phyloP scores from a whole-genome alignment of 1,140 invertebrate genomes.

The Bombus confusus region DNA sequence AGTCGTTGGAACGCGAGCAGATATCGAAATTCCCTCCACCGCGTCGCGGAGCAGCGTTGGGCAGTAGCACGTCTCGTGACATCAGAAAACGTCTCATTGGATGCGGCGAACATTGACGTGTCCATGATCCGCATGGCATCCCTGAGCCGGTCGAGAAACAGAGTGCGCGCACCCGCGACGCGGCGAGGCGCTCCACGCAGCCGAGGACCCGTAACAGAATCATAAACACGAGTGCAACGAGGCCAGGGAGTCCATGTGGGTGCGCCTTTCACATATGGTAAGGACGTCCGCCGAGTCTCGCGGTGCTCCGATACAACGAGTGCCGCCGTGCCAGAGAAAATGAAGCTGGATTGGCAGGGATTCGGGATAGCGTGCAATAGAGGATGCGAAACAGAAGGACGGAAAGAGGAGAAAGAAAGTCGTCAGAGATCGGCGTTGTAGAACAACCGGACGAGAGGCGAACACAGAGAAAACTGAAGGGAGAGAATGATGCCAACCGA shows the following conservation, averaged over 20 bases:
- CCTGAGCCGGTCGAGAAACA: too few species aligned
- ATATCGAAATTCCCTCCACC: not conserved
- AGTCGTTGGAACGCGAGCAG: not conserved
- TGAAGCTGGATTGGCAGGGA: slow-evolving; percentile 62
- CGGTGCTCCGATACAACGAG: slow-evolving; percentile 24
- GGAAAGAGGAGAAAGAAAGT: slow-evolving; percentile 39
- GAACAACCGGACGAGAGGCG: slow-evolving; percentile 22
- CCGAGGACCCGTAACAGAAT: slow-evolving; percentile 27
- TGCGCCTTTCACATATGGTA: slow-evolving; percentile 65
- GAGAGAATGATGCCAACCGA: slow-evolving; percentile 52
- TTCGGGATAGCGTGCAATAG: slow-evolving; percentile 13
- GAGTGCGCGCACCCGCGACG: not conserved
- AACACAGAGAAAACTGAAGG: slow-evolving; percentile 28
- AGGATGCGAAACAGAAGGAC: slow-evolving; percentile 14
- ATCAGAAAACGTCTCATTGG: not conserved
- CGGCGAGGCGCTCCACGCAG: slow-evolving; percentile 35
- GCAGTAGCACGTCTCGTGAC: not conserved
- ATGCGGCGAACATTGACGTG: not conserved
- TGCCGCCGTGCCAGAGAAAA: slow-evolving; percentile 50
- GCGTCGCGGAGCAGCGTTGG: not conserved
- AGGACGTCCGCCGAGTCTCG: slow-evolving; percentile 57
- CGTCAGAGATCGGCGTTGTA: slow-evolving; percentile 33
- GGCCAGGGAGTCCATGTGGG: slow-evolving; percentile 57
- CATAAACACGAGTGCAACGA: slow-evolving; percentile 51
- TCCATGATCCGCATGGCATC: not conserved